Conservation (phyloP, 2,797 vertebrate genomes). For the Cirrhinus molitorella region DNA sequence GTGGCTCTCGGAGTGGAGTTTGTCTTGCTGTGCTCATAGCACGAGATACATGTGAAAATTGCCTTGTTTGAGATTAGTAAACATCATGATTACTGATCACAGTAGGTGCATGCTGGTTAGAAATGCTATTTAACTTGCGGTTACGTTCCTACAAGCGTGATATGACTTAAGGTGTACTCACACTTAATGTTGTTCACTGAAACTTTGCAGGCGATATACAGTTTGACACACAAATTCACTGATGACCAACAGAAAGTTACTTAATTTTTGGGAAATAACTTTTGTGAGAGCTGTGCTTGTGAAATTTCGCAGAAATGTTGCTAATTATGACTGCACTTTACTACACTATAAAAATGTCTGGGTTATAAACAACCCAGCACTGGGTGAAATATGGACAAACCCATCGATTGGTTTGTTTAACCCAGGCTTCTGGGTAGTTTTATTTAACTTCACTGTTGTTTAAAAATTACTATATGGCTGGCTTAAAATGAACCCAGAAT, state of each 20-base stretch:
- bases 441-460: no score
- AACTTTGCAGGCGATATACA: background rate
- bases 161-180: background rate
- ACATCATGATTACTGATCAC: background rate
- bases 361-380: no score
- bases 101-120: background rate
- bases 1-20: constrained; percentile 22
- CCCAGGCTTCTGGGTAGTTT: no score
- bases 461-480: no score
- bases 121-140: background rate
- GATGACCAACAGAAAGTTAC: background rate
- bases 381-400: no score
- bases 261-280: background rate
- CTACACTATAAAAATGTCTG: background rate
- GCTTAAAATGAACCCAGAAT: no score
- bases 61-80: constrained; percentile 22
- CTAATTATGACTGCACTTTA: background rate
- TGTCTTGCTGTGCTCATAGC: constrained; percentile 9
- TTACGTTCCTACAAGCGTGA: background rate
- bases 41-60: constrained; percentile 5
- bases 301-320: background rate
- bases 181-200: background rate
- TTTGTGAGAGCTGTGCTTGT: background rate
- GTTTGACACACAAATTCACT: background rate
- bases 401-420: no score